Evolutionary conservation across 64 coral and sea anemone genomes (phyloP), one percentile per base, ranked within the genome.

Genomic region (Hydrozoanthus tunicans): DNA sequence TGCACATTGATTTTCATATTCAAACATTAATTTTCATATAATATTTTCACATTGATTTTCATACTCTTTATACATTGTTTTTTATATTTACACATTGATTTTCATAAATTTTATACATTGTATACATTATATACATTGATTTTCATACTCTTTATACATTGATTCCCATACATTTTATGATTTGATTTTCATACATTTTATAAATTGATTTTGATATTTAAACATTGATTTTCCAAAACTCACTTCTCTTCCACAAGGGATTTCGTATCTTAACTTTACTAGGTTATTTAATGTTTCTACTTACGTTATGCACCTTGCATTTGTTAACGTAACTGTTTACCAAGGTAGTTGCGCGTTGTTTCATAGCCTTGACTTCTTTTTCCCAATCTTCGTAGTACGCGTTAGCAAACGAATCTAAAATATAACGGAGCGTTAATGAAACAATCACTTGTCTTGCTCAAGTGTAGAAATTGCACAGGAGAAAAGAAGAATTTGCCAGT

Each of bases 301-400:
- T 81, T 81, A 81, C 79, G 1, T 60, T 60, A 59, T 81, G 79
- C 3, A 59, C 79, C 25, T 81, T 59, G 59, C 79, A 81, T 43
- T 81, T 81, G 0, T 81, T n/a, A 9, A 24, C 23, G 59, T 81
- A 81, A 24, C 59, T 81, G 26, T 32, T 81, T 7, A 81, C 62
- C 79, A 81, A 63, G 23, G 26, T 59, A 14, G 23, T 81, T 81
- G 58, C 79, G 7, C 79, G 58, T 64, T 81, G 24, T 63, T 81
- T 81, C 58, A 25, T 81, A 11, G 58, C 57, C 43, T 27, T 81
- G 43, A 51, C 25, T 5, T 81, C 58, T 9, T 81, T 81, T 27
- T 58, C 20, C 79, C 79, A 81, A 59, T 81, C 79, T 13, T 81
- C 79, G 59, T 81, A 81, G 51, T 64, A 81, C 9, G 79, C 79